Base-by-base conservation (phyloP, 2,888 invertebrate species). In the Caenorhabditis sp. region DNA sequence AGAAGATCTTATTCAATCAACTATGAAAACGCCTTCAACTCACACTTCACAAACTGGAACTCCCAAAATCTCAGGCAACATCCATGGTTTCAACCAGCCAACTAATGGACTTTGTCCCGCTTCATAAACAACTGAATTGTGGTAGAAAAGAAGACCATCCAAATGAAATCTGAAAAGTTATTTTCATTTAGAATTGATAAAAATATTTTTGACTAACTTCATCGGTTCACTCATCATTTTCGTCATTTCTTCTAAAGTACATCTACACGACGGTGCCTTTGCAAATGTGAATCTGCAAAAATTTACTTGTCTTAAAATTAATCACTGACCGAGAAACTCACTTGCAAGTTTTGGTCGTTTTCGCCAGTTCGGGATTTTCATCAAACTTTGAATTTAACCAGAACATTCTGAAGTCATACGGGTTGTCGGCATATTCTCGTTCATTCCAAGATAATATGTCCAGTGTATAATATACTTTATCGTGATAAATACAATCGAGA, bases 91-190 rank as follows among this genome's bases (percentile, higher is more conserved):
- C 1, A 97, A 90, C 97, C 97, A 97, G 1, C 93, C 93, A 1
- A 96, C 94, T 10, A 97, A 89, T 0, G 97, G 95, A 0, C 95
- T 94, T 59, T 91, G 89, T 1, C 94, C 94, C 62, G 92, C 90
- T 8, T 91, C 91, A 87, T 97, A 97, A 81, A 76, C 59, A 1
- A 78, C 92, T 73, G 92, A 90, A 83, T 92, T 93, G 89, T 97
- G 95, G 89, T 93, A 97, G 89, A 97, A 97, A 63, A 97, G 89
- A 49, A 95, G 88, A 0, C 97, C 97, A 89, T 97, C 97, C 63
- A 95, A 88, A 59, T 89, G 81, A 65, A 70, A 86, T 14, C 77
- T 76, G 59, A 67, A 81, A 36, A 4, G 31, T 64, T 56, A 21
- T 21, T 14, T 36, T 25, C 12, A 56, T 62, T 43, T 7, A 60